Base-by-base conservation (phyloP, 2,888 invertebrate genomes). In the Caenorhabditis uteleia region DNA sequence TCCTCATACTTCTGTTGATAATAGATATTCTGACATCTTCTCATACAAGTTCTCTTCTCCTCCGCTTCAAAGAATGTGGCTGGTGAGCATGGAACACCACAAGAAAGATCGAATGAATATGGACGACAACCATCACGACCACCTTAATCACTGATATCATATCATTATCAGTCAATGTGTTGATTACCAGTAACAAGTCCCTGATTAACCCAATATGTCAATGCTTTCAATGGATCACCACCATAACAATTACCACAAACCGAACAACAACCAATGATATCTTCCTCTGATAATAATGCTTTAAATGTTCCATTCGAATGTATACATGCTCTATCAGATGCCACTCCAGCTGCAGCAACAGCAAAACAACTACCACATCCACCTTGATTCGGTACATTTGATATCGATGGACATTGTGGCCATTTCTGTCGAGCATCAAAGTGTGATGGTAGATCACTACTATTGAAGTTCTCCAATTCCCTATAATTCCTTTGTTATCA, bases 311-410 rank as follows among this genome's bases (percentile, higher is more conserved):
- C 82, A 45, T 83, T 83, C 29, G 76, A 74, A 40, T 77, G 78
- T 56, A 82, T 82, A 57, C 82, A 82, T 0, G 79, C 71, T 6
- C 82, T 58, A 54, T 82, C 82, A 7, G 82, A 77, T 6, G 82
- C 80, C 3, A 83, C 82, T 3, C 77, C 76, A 38, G 79, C 77
- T 18, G 82, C 71, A 8, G 82, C 74, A 0, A 82, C 80, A 1
- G 82, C 82, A 59, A 76, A 82, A 61, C 82, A 82, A 36, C 77
- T 75, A 12, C 82, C 82, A 59, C 82, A 82, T 25, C 80, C 82
- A 16, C 82, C 82, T 56, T 82, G 82, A 53, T 82, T 81, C 18
- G 77, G 78, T 8, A 82, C 76, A 46, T 77, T 60, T 18, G 71
- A 68, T 25, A 82, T 75, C 10, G 78, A 72, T 4, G 78, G 74